phyloP scores from a whole-genome alignment of 2,888 invertebrate species.

The Melanophora roralis region DNA sequence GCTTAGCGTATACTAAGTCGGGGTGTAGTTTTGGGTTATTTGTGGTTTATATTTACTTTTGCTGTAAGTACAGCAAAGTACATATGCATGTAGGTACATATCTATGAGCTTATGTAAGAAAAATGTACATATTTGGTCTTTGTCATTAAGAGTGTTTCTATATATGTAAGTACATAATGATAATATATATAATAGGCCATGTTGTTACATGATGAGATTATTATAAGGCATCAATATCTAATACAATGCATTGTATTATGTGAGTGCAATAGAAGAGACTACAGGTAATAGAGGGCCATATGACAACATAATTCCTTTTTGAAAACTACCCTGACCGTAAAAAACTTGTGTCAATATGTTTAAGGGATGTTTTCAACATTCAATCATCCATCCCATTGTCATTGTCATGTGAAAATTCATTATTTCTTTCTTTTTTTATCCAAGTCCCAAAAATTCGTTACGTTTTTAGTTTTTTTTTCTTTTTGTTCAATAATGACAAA shows the following conservation, averaged over 20 bases:
- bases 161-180: too few species aligned
- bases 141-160: too few species aligned
- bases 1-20: background rate
- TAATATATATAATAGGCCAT: background rate
- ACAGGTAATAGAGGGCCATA: constrained; percentile 52
- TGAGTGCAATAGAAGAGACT: constrained; percentile 2
- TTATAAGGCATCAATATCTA: background rate
- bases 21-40: constrained; percentile 2
- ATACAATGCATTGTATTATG: background rate
- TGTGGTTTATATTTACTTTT: constrained; percentile 47
- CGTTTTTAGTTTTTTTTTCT: constrained; percentile 17
- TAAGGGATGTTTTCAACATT: constrained; percentile 49
- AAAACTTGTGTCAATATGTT: constrained; percentile 57
- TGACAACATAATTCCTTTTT: constrained; percentile 41
- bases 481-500: constrained; percentile 34
- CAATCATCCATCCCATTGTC: constrained; percentile 37
- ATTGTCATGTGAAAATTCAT: constrained; percentile 59
- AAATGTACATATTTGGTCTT: too few species aligned
- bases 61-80: constrained; percentile 31
- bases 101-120: background rate
- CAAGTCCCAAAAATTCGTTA: constrained; percentile 35
- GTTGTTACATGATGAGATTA: constrained; percentile 43
- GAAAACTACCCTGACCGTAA: constrained; percentile 36
- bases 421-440: constrained; percentile 6
- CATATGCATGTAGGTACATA: background rate